These are phyloP conservation scores for Ennomos erosarius DNA, from an alignment of 2,888 invertebrate genomes.

Conservation along the genomic window DNA sequence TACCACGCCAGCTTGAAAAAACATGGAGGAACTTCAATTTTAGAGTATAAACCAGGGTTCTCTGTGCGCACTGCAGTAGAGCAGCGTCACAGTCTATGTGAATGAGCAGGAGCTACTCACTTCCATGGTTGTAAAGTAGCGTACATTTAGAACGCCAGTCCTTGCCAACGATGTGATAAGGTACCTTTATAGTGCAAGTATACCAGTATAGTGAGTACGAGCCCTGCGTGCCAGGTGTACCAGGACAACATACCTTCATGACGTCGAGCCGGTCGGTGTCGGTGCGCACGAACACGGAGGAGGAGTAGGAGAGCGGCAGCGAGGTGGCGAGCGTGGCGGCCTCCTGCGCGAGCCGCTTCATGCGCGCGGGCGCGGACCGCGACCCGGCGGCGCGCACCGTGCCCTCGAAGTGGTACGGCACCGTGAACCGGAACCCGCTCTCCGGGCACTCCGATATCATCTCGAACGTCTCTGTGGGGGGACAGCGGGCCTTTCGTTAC, in stretches of 20 bases:
- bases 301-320: slow-evolving; percentile 96
- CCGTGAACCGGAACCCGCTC: slow-evolving; percentile 91
- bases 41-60: too few species aligned
- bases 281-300: slow-evolving; percentile 97
- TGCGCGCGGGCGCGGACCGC: slow-evolving; percentile 93
- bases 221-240: not conserved
- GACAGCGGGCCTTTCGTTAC: too few species aligned
- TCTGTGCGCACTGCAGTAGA: too few species aligned
- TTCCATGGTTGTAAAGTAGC: too few species aligned
- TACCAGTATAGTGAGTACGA: too few species aligned
- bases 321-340: slow-evolving; percentile 96
- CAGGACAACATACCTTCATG: slow-evolving; percentile 90
- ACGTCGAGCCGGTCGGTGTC: slow-evolving; percentile 97
- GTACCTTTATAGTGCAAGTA: too few species aligned
- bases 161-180: too few species aligned
- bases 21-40: too few species aligned
- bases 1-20: too few species aligned
- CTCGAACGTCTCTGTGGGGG: slow-evolving; percentile 93
- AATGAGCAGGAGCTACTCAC: too few species aligned
- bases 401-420: slow-evolving; percentile 95
- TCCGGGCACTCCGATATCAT: slow-evolving; percentile 93
- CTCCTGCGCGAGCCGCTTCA: slow-evolving; percentile 97
- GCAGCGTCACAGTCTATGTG: too few species aligned
- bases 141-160: too few species aligned
- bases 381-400: slow-evolving; percentile 94